These are phyloP conservation scores for Lutjanus argentimaculatus DNA, from an alignment of 2,797 vertebrate species.

Conservation along the genomic window DNA sequence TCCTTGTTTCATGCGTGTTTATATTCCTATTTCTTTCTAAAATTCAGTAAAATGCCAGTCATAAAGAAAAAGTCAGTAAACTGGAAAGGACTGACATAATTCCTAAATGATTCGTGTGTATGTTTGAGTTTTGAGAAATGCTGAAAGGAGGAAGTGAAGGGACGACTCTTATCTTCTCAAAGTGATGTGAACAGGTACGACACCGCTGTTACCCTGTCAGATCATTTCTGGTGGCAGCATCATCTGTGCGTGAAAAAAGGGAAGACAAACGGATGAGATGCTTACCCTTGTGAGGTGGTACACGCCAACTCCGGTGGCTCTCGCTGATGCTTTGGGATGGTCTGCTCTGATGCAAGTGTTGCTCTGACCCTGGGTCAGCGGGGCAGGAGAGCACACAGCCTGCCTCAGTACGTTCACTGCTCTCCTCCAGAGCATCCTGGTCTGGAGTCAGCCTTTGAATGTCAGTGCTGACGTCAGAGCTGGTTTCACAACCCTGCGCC, in stretches of 20 bases:
- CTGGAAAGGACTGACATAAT: not conserved
- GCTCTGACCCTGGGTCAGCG: constrained; percentile 58
- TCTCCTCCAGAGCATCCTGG: constrained; percentile 43
- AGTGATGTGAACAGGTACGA: not conserved
- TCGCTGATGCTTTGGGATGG: constrained; percentile 21
- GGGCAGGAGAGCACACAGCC: constrained; percentile 27
- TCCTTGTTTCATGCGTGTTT: no score
- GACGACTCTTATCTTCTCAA: not conserved
- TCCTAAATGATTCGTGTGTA: not conserved
- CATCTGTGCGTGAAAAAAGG: not conserved
- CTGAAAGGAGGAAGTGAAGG: not conserved
- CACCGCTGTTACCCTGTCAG: not conserved
- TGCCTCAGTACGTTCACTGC: constrained; percentile 2
- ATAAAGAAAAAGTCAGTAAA: constrained; percentile 24
- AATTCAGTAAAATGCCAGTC: no score
- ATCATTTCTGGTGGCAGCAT: not conserved
- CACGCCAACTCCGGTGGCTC: constrained; percentile 3
- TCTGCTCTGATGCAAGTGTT: not conserved
- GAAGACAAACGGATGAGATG: not conserved
- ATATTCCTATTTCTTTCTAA: no score
- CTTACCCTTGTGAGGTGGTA: constrained; percentile 50
- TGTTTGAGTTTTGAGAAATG: not conserved
- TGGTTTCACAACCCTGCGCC: constrained; percentile 41
- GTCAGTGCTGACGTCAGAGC: constrained; percentile 72
- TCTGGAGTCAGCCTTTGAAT: constrained; percentile 66